A percentile compares a stretch with the other conserved stretches of the same genome.
Evolutionary conservation across 2,113 vertebrate species (phyloP).

Genomic region (Siphamia tubifer): DNA sequence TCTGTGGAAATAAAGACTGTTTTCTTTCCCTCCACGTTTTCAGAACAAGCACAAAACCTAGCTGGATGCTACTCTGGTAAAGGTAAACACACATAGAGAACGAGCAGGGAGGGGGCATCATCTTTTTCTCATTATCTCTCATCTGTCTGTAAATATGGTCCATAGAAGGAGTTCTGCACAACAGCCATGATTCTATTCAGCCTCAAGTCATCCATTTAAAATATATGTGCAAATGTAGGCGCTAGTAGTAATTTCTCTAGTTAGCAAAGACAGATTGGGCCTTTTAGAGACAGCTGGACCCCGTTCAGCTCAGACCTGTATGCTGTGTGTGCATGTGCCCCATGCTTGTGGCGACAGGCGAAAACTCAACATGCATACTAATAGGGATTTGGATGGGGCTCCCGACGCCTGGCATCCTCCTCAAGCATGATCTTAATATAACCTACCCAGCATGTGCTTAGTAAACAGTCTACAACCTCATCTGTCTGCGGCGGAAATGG

Average conservation of each 20-base stretch:
- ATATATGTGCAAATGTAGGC: background rate
- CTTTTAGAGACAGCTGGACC: constrained; percentile 29
- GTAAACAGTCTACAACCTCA: constrained; percentile 1
- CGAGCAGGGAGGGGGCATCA: too few relatives aligned
- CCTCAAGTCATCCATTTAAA: background rate
- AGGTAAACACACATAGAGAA: too few relatives aligned
- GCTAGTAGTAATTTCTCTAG: background rate
- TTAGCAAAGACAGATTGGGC: background rate
- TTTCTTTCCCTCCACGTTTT: too few relatives aligned
- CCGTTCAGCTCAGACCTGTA: constrained; percentile 4
- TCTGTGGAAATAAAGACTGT: too few relatives aligned
- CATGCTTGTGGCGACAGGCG: constrained; percentile 25
- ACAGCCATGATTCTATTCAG: too few relatives aligned
- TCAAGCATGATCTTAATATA: constrained; percentile 47
- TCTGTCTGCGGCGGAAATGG: background rate
- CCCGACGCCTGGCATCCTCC: constrained; percentile 35
- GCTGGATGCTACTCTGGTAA: too few relatives aligned
- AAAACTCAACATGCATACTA: constrained; percentile 60
- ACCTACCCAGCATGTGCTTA: constrained; percentile 34
- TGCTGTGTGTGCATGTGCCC: constrained; percentile 1
- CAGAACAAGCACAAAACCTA: too few relatives aligned
- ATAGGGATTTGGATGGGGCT: constrained; percentile 24
- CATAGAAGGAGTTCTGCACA: too few relatives aligned
- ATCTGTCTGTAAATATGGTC: too few relatives aligned
- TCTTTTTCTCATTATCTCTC: too few relatives aligned